Evolutionary conservation across 2,888 invertebrate species (phyloP).

Genomic region (Cephus sareptanus): DNA sequence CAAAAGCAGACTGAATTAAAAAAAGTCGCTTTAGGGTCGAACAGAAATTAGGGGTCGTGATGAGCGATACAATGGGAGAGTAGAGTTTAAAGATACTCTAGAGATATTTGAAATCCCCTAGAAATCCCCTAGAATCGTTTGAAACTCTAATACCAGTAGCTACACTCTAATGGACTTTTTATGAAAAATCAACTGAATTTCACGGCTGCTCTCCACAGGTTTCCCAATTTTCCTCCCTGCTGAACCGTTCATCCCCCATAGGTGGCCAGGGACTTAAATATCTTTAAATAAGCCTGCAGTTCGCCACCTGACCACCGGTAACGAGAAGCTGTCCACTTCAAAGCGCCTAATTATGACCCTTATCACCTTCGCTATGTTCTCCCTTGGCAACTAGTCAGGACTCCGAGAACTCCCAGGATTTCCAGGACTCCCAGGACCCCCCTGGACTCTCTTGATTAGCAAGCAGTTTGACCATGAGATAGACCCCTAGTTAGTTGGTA

Average conservation of each 20-base stretch:
- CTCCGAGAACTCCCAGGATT: neutral
- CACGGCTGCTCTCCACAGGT: neutral
- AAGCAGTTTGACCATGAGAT: slow-evolving; percentile 17
- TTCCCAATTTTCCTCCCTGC: neutral
- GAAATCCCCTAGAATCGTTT: neutral
- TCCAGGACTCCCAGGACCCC: neutral
- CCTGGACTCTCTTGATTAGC: slow-evolving; percentile 14
- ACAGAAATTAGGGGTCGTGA: neutral
- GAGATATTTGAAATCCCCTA: neutral
- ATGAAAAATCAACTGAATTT: neutral
- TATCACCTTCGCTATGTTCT: slow-evolving; percentile 35
- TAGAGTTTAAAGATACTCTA: neutral
- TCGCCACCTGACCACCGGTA: slow-evolving; percentile 21
- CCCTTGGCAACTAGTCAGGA: slow-evolving; percentile 17
- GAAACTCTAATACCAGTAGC: neutral
- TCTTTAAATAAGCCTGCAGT: slow-evolving; percentile 1
- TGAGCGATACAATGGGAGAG: neutral
- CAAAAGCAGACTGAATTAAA: slow-evolving; percentile 9
- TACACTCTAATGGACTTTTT: neutral
- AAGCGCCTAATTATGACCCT: slow-evolving; percentile 49
- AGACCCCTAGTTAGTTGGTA: slow-evolving; percentile 18
- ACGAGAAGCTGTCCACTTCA: slow-evolving; percentile 46
- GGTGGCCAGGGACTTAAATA: neutral
- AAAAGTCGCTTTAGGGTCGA: neutral
- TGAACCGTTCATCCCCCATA: neutral